A percentile compares a stretch with the other conserved stretches of the same genome.
phyloP scores from a whole-genome alignment of 2,113 vertebrate species.

The Orthochromis indermauri region DNA sequence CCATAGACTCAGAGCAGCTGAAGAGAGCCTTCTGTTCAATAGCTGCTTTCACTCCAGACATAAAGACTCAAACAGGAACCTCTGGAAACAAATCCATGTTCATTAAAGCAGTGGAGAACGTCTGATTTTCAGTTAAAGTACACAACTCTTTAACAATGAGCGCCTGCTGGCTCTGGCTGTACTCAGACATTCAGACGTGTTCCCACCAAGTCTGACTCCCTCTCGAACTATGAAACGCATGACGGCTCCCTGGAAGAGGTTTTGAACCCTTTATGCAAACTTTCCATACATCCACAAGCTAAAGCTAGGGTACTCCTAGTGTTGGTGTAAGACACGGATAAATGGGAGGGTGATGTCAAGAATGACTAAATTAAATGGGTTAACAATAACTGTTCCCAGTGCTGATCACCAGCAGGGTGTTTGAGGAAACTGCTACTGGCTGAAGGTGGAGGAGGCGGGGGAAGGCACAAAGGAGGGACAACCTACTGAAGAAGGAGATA shows the following conservation, averaged over 20 bases:
- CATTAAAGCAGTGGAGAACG: not conserved
- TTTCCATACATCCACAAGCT: not conserved
- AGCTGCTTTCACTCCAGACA: not conserved
- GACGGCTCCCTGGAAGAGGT: not conserved
- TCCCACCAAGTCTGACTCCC: not conserved
- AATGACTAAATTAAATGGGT: not conserved
- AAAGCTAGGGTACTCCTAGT: not conserved
- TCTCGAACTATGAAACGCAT: not conserved
- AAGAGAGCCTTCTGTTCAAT: not conserved
- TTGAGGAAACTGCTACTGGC: not conserved
- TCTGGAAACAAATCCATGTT: not conserved
- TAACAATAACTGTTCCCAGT: not conserved
- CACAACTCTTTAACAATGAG: not conserved
- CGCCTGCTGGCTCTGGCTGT: not conserved
- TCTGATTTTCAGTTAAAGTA: not conserved
- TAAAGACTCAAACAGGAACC: not conserved
- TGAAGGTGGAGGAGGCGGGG: not conserved
- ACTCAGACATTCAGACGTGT: not conserved
- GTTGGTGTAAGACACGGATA: not conserved
- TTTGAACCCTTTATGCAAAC: not conserved
- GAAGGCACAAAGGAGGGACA: rapidly evolving
- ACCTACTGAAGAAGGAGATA: not conserved
- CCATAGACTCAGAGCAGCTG: not conserved
- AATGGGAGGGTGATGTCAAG: not conserved
- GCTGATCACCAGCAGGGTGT: not conserved